These are phyloP conservation scores for Acyrthosiphon pisum DNA, from an alignment of 1,140 invertebrate genomes.

Conservation along the genomic window DNA sequence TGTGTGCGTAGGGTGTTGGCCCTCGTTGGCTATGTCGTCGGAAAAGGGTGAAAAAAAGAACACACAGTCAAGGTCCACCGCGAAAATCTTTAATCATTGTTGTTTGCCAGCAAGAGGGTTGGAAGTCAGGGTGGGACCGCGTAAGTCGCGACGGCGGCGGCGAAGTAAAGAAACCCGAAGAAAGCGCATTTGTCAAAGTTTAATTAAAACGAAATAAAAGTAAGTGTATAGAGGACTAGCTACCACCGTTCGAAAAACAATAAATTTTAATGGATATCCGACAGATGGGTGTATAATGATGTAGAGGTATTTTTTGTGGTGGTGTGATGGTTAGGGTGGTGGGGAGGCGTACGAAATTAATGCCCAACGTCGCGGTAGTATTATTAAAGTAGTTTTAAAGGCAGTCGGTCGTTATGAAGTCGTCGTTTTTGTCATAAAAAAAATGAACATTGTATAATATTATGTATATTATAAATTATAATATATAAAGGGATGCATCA, in stretches of 20 bases:
- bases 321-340: background rate
- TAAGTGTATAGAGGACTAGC: background rate
- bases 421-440: background rate
- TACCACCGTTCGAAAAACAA: conserved; percentile 18
- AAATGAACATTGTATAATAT: background rate
- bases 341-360: background rate
- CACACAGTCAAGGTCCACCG: background rate
- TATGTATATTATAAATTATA: background rate
- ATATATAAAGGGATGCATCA: background rate
- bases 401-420: background rate
- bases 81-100: conserved; percentile 43
- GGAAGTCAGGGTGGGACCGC: background rate
- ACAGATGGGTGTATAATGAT: conserved; percentile 47
- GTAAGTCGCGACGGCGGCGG: background rate
- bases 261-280: conserved; percentile 49
- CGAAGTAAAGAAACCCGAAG: background rate
- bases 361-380: background rate
- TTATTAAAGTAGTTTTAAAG: background rate
- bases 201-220: conserved; percentile 49
- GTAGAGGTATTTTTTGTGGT: background rate
- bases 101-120: background rate
- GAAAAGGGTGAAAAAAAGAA: background rate
- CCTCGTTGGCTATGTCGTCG: background rate
- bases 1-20: background rate
- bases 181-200: conserved; percentile 45